Evolutionary conservation across 2,797 vertebrate species (phyloP), one percentile per base, ranked within the genome.

Genomic region (Scolopax rusticola): DNA sequence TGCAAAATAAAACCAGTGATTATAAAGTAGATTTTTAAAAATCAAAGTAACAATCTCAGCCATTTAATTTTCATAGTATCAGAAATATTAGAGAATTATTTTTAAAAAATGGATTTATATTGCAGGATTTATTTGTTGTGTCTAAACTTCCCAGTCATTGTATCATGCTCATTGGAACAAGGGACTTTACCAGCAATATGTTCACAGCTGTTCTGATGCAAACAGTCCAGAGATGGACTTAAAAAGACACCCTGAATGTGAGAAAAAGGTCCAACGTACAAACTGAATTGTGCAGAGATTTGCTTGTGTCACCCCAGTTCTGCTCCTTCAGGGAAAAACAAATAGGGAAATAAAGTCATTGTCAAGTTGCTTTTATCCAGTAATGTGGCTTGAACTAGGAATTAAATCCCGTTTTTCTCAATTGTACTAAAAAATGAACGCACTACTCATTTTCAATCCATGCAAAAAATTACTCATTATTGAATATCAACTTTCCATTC

Each of bases 381-480:
- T 65, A 73, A 65, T 18, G 17, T 53, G 5, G 20, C 27, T 87
- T 91, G 64, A 94, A 87, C 51, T 45, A 56, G 64, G 38, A 77
- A 75, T 86, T 80, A 92, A 89, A 75, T 53, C 57, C 3, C 4
- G 9, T 81, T 90, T 36, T 4, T 48, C 40, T 47, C 28, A 8
- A 0, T 70, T 68, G 9, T 64, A 80, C 76, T 89, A 69, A 90
- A 88, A 94, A 90, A 67, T 40, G 47, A 67, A 57, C 70, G 43
- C 43, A 43, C 7, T 81, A 18, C 27, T 96, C 48, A 74, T 93
- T 96, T 94, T 74, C 87, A 91, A 76, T 61, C 16, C 56, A 63
- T 74, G 70, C 81, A 89, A 76, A 76, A 97, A 95, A 91, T 78
- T 83, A 40, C 56, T 94, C 88, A 61, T 90, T 80, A 86, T 82